Evolutionary conservation across 2,888 invertebrate species (phyloP), one percentile per base, ranked within the genome.

Genomic region (Teleiodes luculella): DNA sequence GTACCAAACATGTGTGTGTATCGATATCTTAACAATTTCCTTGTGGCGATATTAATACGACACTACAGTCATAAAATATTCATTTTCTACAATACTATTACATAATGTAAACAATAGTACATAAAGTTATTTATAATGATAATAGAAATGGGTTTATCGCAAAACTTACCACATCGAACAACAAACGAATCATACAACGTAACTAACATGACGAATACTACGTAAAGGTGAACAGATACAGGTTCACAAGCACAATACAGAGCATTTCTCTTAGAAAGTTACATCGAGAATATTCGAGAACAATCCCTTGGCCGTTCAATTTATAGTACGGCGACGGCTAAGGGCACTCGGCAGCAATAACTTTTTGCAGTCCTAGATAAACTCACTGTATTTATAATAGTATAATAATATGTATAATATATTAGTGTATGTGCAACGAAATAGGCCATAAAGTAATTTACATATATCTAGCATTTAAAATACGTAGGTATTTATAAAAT

Each of bases 261-360:
- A 64, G 62, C 63, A 63, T 67, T 65, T 70, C 68, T 66, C 66
- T 67, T 70, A 70, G 74, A 76, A 74, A 73, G 75, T 67, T 65
- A 57, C 54, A 61, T 65, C 39, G 46, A 49, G 41, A 53, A 56
- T 56, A 54, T 60, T 65, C 39, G 46, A 49, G 41, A 53, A 56
- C 57, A 54, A 52, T 54, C 57, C 57, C 53, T 57, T 51, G 24
- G 36, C 11, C 35, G 54, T 14, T 39, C 20, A 49, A 55, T 55
- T 55, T 39, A 55, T 49, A 6, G 24, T 24, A 50, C 35, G 45
- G 49, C 43, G 43, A 5, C 43, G 43, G 41, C 45, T 37, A 24
- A 51, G 49, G 45, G 47, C 39, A 33, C 33, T 49, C 45, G 41
- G 37, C n/a, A 7, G 48, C 46, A 50, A 37, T 49, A 43, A 56